These are phyloP conservation scores for Chloroclystis v-ata DNA, from an alignment of 2,888 invertebrate genomes.

Conservation along the genomic window DNA sequence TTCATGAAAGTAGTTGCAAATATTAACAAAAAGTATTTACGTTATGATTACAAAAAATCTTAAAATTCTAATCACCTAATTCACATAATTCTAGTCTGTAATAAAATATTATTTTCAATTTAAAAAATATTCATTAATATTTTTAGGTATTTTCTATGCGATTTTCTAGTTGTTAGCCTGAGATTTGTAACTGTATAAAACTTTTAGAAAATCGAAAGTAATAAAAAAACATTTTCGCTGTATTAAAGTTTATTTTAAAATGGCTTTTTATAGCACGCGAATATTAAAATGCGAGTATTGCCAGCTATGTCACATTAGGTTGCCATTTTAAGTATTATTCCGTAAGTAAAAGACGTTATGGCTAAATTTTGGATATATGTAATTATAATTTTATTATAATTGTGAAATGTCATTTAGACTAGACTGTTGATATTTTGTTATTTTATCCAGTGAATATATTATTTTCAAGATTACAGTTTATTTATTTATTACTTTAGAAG, in stretches of 20 bases:
- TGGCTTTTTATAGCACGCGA: conserved; percentile 14
- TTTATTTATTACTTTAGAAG: neutral
- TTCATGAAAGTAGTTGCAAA: too few relatives aligned
- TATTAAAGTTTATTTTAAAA: conserved; percentile 13
- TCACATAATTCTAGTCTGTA: too few relatives aligned
- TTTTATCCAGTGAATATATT: conserved; percentile 60
- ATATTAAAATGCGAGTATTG: conserved; percentile 22
- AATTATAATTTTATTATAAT: conserved; percentile 15
- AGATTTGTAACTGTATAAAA: neutral
- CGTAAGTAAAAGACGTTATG: conserved; percentile 28
- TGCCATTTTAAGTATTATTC: conserved; percentile 38
- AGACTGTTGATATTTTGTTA: conserved; percentile 53
- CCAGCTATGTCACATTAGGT: conserved; percentile 29
- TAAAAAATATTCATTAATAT: too few relatives aligned
- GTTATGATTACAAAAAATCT: too few relatives aligned
- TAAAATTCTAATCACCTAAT: too few relatives aligned
- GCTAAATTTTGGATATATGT: conserved; percentile 17
- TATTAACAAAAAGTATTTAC: too few relatives aligned
- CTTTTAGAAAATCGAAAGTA: conserved; percentile 19
- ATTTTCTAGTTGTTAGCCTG: too few relatives aligned
- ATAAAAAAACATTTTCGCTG: conserved; percentile 20
- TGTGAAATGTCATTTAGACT: conserved; percentile 19
- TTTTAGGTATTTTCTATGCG: too few relatives aligned
- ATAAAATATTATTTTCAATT: too few relatives aligned
- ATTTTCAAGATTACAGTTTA: conserved; percentile 44